Evolutionary conservation across 1,140 invertebrate species (phyloP).

Genomic region (Diabrotica virgifera): DNA sequence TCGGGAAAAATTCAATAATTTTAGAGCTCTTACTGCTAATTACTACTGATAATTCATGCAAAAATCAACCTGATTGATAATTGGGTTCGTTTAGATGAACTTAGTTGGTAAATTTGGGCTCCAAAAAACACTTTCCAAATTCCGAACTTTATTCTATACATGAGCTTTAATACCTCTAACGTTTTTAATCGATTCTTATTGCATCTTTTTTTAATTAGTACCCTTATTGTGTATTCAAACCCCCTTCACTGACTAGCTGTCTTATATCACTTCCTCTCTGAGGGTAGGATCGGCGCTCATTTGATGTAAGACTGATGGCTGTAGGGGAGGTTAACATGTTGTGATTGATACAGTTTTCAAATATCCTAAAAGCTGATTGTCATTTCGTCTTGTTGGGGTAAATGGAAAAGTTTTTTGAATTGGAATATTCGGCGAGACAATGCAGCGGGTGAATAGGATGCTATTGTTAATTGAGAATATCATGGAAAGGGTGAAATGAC

Average conservation of each 20-base stretch:
- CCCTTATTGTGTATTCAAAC: no score
- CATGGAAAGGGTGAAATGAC: not conserved
- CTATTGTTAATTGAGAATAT: not conserved
- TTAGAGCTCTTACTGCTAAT: no score
- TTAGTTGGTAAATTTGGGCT: no score
- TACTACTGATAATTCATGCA: no score
- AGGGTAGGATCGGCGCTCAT: constrained; percentile 18
- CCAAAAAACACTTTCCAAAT: no score
- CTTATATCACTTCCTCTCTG: constrained; percentile 19
- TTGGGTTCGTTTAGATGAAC: no score
- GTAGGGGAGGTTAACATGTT: constrained; percentile 19
- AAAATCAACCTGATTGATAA: no score
- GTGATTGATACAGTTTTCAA: constrained; percentile 30
- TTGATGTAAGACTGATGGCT: constrained; percentile 28
- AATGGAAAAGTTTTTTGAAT: constrained; percentile 12
- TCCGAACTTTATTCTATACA: no score
- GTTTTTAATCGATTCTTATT: no score
- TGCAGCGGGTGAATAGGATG: not conserved
- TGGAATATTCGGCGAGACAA: not conserved
- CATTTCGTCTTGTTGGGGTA: constrained; percentile 14
- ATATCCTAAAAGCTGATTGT: constrained; percentile 24
- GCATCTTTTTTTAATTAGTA: no score
- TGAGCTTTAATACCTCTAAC: no score
- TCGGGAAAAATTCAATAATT: no score
- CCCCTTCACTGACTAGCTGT: not conserved